Conservation (phyloP, 2,797 vertebrate genomes). For the Melanotaenia pygmaea region DNA sequence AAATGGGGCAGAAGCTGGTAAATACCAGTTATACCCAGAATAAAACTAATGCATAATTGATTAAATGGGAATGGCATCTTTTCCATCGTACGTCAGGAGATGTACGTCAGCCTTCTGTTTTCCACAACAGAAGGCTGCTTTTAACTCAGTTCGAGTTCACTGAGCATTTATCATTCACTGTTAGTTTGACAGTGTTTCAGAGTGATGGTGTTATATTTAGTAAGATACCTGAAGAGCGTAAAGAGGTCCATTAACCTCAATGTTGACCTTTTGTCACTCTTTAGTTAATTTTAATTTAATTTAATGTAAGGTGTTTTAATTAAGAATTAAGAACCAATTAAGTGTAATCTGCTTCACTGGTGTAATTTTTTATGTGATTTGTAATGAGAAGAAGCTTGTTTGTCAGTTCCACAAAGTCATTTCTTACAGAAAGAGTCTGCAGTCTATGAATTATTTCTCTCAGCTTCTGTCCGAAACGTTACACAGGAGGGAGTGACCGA, state of each 20-base stretch:
- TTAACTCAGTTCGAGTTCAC: conserved; percentile 29
- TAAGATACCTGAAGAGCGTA: background rate
- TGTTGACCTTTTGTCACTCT: conserved; percentile 3
- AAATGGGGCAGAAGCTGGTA: conserved; percentile 68
- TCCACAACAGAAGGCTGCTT: conserved; percentile 26
- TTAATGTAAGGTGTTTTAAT: conserved; percentile 15
- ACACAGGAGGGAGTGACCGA: background rate
- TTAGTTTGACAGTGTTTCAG: conserved; percentile 3
- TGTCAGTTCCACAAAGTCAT: background rate
- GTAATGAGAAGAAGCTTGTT: background rate
- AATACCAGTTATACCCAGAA: conserved; percentile 68
- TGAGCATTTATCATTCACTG: background rate
- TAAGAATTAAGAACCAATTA: conserved; percentile 24
- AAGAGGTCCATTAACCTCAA: conserved; percentile 20
- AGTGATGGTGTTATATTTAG: background rate
- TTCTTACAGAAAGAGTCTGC: background rate
- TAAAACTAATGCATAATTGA: conserved; percentile 74
- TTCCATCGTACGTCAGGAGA: conserved; percentile 52
- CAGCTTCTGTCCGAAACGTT: background rate
- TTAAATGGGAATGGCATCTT: conserved; percentile 59
- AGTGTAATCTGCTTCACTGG: conserved; percentile 1
- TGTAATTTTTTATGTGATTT: background rate
- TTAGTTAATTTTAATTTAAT: background rate
- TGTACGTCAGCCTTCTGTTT: too few relatives aligned
- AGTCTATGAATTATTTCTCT: background rate